A percentile compares a stretch with the other conserved stretches of the same genome.
Evolutionary conservation across 2,113 vertebrate species (phyloP).

Genomic region (Platichthys stellatus): DNA sequence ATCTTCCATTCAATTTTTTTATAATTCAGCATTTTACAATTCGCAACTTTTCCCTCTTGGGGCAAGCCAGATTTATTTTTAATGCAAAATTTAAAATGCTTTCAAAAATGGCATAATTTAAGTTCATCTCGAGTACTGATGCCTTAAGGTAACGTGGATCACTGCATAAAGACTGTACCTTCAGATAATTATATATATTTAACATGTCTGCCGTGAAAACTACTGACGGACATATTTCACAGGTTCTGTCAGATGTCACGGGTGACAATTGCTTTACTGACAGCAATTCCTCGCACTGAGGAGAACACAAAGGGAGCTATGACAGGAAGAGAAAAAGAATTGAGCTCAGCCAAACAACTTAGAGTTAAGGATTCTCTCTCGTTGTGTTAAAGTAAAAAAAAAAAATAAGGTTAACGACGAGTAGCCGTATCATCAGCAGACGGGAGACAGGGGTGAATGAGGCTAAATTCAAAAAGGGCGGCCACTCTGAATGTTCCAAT

Average conservation of each 20-base stretch:
- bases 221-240: not conserved
- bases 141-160: too few relatives aligned
- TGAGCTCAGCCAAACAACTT: not conserved
- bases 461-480: slow-evolving; percentile 25
- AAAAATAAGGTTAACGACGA: slow-evolving; percentile 5
- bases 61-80: too few relatives aligned
- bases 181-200: too few relatives aligned
- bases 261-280: slow-evolving; percentile 14
- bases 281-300: not conserved
- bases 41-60: too few relatives aligned
- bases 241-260: not conserved
- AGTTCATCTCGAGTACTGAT: too few relatives aligned
- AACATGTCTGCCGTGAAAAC: too few relatives aligned
- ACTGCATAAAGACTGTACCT: too few relatives aligned
- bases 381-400: not conserved
- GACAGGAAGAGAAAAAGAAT: not conserved
- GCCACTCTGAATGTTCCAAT: slow-evolving; percentile 59
- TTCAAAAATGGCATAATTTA: too few relatives aligned
- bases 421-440: slow-evolving; percentile 4
- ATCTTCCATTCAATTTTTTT: too few relatives aligned
- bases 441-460: slow-evolving; percentile 20
- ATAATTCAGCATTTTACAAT: too few relatives aligned
- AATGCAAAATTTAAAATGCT: too few relatives aligned
- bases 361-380: not conserved
- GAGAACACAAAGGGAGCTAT: not conserved